These are phyloP conservation scores for Callaeas wilsoni DNA, from an alignment of 2,113 vertebrate species.

Conservation along the genomic window DNA sequence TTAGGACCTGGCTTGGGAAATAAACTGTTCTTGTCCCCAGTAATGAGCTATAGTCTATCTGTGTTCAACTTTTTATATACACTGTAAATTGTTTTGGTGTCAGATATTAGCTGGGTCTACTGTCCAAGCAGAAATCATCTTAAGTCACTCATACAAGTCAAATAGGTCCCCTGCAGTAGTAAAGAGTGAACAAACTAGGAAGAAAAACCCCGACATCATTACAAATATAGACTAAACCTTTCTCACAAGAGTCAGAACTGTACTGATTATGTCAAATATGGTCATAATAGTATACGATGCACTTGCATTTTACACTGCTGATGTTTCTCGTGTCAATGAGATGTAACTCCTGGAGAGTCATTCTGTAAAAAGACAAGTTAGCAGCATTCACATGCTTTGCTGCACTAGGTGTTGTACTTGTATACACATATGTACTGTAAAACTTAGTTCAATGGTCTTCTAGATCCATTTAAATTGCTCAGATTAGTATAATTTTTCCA, in stretches of 20 bases:
- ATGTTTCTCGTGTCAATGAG: background rate
- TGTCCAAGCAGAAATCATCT: slow-evolving; percentile 45
- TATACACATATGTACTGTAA: background rate
- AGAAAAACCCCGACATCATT: background rate
- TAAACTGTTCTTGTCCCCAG: background rate
- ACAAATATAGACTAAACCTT: background rate
- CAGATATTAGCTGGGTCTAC: slow-evolving; percentile 24
- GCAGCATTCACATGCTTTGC: background rate
- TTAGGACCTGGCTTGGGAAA: background rate
- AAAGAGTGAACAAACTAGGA: background rate
- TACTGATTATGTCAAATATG: background rate
- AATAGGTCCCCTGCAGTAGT: background rate
- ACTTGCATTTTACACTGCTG: background rate
- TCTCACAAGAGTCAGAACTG: background rate
- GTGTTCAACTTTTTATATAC: background rate
- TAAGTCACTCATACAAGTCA: background rate
- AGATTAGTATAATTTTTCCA: background rate
- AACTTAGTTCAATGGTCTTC: background rate
- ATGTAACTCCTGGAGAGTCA: background rate
- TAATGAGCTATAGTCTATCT: background rate
- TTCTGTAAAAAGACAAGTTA: background rate
- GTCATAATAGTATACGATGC: background rate
- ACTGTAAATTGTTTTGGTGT: slow-evolving; percentile 11
- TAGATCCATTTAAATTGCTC: background rate
- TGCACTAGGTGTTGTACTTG: background rate